phyloP scores from a whole-genome alignment of 2,888 invertebrate genomes.

The Tyria jacobaeae region DNA sequence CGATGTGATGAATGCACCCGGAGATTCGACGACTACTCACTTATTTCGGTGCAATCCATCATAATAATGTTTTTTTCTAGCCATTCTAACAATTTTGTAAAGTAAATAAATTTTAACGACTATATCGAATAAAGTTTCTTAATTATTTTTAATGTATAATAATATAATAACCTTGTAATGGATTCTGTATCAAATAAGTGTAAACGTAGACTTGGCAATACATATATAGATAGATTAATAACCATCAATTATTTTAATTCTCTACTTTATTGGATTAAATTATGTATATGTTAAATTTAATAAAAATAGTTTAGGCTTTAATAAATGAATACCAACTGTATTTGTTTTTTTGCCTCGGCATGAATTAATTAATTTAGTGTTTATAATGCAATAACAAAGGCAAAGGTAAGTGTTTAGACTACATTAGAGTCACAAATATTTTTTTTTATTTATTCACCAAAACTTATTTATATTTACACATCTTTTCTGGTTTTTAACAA shows the following conservation, averaged over 20 bases:
- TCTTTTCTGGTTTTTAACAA: too few relatives aligned
- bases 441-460: too few relatives aligned
- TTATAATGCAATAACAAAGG: background rate
- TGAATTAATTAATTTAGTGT: background rate
- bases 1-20: conserved; percentile 76
- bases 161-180: conserved; percentile 10
- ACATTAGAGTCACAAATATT: too few relatives aligned
- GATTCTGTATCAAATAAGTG: conserved; percentile 2
- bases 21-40: conserved; percentile 46
- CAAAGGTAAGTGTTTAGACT: background rate
- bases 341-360: background rate
- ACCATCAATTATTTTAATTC: conserved; percentile 13
- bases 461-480: too few relatives aligned
- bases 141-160: conserved; percentile 11
- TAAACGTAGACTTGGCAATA: conserved; percentile 8
- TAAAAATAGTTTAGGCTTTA: too few relatives aligned
- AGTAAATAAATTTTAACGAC: conserved; percentile 24
- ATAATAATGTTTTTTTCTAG: conserved; percentile 49
- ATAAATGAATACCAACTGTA: background rate
- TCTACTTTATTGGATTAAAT: conserved; percentile 10
- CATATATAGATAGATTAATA: conserved; percentile 8
- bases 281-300: too few relatives aligned
- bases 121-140: conserved; percentile 11
- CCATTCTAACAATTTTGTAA: conserved; percentile 31
- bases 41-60: conserved; percentile 67